These are phyloP conservation scores for Cyanocitta stelleri DNA, from an alignment of 2,113 vertebrate species.

Conservation along the genomic window DNA sequence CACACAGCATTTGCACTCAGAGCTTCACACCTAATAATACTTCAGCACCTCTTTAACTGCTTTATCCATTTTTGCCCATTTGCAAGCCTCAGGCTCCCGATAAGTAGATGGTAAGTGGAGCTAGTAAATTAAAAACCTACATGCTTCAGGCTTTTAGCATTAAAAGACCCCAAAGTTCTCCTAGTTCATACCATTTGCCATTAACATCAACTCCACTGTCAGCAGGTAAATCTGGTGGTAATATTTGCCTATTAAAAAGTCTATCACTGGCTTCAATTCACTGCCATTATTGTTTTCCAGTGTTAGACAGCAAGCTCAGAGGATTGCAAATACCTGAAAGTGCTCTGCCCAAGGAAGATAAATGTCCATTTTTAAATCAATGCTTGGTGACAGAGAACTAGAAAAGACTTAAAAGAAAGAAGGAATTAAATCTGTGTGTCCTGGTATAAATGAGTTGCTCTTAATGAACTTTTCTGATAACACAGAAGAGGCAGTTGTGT, in stretches of 20 bases:
- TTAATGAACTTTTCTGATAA: conserved; percentile 16
- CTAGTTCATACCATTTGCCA: background rate
- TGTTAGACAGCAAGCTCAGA: background rate
- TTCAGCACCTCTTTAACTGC: conserved; percentile 4
- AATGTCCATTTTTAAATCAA: background rate
- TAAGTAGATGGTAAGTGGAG: conserved; percentile 4
- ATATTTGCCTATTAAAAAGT: conserved; percentile 11
- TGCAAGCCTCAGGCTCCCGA: background rate
- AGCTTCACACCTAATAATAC: background rate
- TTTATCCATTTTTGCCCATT: conserved; percentile 24
- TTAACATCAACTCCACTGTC: background rate
- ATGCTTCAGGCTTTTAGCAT: background rate
- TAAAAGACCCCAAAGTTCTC: background rate
- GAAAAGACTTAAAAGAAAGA: conserved; percentile 9
- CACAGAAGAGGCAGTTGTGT: background rate
- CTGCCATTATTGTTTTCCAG: background rate
- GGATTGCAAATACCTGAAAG: background rate
- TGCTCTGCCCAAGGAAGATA: background rate
- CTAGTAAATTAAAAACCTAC: conserved; percentile 17
- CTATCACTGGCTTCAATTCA: background rate
- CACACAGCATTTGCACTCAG: background rate
- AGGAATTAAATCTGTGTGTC: background rate
- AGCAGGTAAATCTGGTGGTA: conserved; percentile 7
- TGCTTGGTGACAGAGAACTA: background rate
- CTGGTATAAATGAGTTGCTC: background rate